Conservation (phyloP, 2,888 invertebrate genomes). For the Aplocera efformata region DNA sequence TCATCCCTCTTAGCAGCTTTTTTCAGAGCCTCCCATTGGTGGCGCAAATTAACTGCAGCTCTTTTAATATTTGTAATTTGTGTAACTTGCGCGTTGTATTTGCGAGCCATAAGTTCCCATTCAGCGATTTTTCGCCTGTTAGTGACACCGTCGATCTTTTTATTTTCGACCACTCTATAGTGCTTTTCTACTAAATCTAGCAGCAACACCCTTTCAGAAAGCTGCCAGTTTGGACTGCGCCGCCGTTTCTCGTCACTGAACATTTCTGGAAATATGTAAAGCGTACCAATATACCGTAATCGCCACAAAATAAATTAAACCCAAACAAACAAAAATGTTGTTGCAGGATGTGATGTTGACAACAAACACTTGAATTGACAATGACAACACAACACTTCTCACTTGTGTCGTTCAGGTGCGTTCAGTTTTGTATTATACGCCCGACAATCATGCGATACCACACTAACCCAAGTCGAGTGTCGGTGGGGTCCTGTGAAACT, state of each 20-base stretch:
- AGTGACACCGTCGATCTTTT: slow-evolving; percentile 12
- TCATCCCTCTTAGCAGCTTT: slow-evolving; percentile 12
- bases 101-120: slow-evolving; percentile 15
- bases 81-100: slow-evolving; percentile 6
- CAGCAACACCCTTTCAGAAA: slow-evolving; percentile 11
- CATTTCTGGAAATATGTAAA: neutral
- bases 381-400: no score
- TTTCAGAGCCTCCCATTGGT: slow-evolving; percentile 11
- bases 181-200: slow-evolving; percentile 12
- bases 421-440: no score
- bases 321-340: no score
- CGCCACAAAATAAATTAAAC: no score
- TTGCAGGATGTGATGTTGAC: no score
- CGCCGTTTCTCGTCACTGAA: slow-evolving; percentile 13
- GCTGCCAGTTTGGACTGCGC: slow-evolving; percentile 15
- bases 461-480: no score
- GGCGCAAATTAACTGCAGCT: slow-evolving; percentile 7
- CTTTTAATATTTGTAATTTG: neutral
- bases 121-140: slow-evolving; percentile 8
- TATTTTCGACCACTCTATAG: slow-evolving; percentile 8
- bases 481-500: no score
- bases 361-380: no score
- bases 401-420: no score
- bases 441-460: no score
- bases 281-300: no score